phyloP scores from a whole-genome alignment of 2,113 vertebrate genomes.

The Poecile atricapillus region DNA sequence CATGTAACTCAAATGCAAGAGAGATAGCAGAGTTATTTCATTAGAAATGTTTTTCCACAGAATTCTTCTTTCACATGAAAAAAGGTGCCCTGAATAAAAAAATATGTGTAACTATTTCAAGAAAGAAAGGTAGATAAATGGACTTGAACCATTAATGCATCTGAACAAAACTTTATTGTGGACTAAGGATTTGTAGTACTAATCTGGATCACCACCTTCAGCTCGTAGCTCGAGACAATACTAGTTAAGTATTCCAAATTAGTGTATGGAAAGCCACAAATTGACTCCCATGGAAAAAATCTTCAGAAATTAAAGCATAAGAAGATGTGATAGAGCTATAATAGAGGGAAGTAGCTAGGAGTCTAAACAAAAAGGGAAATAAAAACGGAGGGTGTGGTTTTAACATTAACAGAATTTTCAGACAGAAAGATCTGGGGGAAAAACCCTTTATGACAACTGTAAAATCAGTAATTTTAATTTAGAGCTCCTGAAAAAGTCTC shows the following conservation, averaged over 20 bases:
- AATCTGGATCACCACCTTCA: background rate
- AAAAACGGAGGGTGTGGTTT: background rate
- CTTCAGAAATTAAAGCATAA: background rate
- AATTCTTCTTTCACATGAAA: background rate
- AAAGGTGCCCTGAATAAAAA: background rate
- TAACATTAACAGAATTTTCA: background rate
- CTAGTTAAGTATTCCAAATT: background rate
- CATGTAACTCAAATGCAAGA: background rate
- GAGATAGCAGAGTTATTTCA: background rate
- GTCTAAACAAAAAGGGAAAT: background rate
- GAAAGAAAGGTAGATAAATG: background rate
- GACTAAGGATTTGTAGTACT: background rate
- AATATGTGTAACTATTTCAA: background rate
- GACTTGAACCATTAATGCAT: background rate
- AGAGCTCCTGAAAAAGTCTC: background rate
- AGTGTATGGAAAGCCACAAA: background rate
- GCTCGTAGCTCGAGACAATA: background rate
- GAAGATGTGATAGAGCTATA: background rate
- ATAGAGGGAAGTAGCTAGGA: background rate
- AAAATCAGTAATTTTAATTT: background rate
- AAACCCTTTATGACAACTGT: rapidly evolving
- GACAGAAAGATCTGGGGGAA: background rate
- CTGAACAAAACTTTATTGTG: background rate
- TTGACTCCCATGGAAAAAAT: background rate
- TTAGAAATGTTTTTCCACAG: background rate